Base-by-base conservation (phyloP, 2,113 vertebrate genomes). In the Paramisgurnus dabryanus region DNA sequence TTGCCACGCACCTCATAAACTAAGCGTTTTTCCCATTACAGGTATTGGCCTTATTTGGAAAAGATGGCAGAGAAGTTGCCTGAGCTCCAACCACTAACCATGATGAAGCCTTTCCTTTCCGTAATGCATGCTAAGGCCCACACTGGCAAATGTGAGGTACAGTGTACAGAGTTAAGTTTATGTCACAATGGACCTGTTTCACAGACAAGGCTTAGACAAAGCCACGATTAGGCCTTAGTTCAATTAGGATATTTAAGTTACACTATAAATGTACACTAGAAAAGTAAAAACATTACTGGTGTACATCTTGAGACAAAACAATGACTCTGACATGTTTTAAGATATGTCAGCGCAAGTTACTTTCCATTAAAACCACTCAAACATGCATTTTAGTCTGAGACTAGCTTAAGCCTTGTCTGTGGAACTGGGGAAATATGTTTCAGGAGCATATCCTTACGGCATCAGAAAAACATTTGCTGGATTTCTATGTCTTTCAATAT, bases 111-210 rank as follows among this genome's bases (percentile, higher is more conserved):
- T 8, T 55, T 72, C 13, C 47, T 55, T 0, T 45, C 47, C 22
- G 53, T 72, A 55, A 72, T 39, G 65, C 65, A 22, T 34, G 27
- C 40, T 34, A 22, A 39, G 22, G 27, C 65, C 22, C 65, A 67
- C 69, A 72, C 69, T 72, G 69, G 69, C 69, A 64, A 57, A 72
- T 72, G 69, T 72, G 69, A 72, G 69, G 69, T 72, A 72, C 47
- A 71, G 68, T 72, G 11, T 64, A 22, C 5, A 4, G 27, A 39
- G n/a, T 61, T 61, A 64, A 64, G 61, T 64, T 64, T 64, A 47
- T 9, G 58, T 27, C 55, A 58, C 15, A 57, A 55, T 34, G 27
- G 27, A 34, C 27, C 27, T 34, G 27, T 34, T 34, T 34, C 27
- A 34, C 27, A 34, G 27, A 34, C 27, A 34, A 34, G 27, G 27